Conservation (phyloP, 2,797 vertebrate genomes). For the Peromyscus attwateri region DNA sequence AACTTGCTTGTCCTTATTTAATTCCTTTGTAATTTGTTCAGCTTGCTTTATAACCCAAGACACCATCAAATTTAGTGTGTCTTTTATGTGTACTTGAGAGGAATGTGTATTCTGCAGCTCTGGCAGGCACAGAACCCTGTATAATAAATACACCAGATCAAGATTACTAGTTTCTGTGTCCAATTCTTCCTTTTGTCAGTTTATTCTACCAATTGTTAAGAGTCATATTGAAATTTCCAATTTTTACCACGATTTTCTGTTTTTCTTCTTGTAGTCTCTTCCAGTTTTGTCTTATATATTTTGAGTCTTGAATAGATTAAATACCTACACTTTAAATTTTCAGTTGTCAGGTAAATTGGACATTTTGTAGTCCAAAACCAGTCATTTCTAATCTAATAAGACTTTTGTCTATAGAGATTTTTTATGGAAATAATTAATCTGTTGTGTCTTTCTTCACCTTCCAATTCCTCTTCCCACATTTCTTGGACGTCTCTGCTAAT, state of each 20-base stretch:
- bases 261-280: not conserved
- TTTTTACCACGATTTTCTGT: not conserved
- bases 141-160: constrained; percentile 14
- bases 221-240: not conserved
- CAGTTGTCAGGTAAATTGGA: not conserved
- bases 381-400: not conserved
- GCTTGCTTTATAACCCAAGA: constrained; percentile 25
- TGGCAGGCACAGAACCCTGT: not conserved
- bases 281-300: not conserved
- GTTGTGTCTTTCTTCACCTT: not conserved
- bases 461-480: not conserved
- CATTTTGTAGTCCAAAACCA: not conserved
- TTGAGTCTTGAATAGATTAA: not conserved
- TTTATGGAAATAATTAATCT: constrained; percentile 1
- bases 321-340: not conserved
- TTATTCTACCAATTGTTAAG: constrained; percentile 13
- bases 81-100: constrained; percentile 59
- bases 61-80: constrained; percentile 46
- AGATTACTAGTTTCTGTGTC: not conserved
- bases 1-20: constrained; percentile 45
- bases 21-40: constrained; percentile 58
- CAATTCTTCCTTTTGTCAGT: not conserved
- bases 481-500: not conserved
- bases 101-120: not conserved
- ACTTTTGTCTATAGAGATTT: not conserved